Conservation (phyloP, 2,113 vertebrate species). For the Epinephelus fuscoguttatus region DNA sequence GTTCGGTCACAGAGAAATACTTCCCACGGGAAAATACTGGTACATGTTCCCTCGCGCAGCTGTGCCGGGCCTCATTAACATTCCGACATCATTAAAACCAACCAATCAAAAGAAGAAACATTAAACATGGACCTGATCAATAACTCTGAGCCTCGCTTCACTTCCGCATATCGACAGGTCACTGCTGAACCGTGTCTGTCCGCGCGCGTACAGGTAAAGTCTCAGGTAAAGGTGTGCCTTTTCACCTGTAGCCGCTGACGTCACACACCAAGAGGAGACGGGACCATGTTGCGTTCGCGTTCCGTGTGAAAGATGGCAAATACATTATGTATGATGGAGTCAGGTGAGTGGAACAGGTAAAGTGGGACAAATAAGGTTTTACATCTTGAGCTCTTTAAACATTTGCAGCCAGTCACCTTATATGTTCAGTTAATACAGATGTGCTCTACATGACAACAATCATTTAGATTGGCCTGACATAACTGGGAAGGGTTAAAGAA, state of each 20-base stretch:
- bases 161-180: constrained; percentile 61
- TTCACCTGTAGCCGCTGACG: constrained; percentile 12
- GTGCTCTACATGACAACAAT: too few species aligned
- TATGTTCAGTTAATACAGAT: too few species aligned
- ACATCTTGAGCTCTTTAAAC: too few species aligned
- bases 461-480: too few species aligned
- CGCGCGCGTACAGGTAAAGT: not conserved
- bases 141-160: not conserved
- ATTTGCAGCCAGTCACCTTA: too few species aligned
- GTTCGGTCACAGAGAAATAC: not conserved
- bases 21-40: not conserved
- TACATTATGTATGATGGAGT: not conserved
- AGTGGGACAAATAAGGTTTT: too few species aligned
- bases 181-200: not conserved
- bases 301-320: not conserved
- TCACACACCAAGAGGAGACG: not conserved
- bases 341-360: too few species aligned
- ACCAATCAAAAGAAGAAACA: not conserved
- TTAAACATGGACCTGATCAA: not conserved
- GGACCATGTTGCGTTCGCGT: not conserved
- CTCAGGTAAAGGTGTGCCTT: constrained; percentile 32
- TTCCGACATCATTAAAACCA: too few species aligned
- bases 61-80: not conserved
- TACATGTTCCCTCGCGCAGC: too few species aligned
- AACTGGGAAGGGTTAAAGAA: too few species aligned